Evolutionary conservation across 2,113 vertebrate species (phyloP), one percentile per base, ranked within the genome.

Genomic region (Anhinga anhinga): DNA sequence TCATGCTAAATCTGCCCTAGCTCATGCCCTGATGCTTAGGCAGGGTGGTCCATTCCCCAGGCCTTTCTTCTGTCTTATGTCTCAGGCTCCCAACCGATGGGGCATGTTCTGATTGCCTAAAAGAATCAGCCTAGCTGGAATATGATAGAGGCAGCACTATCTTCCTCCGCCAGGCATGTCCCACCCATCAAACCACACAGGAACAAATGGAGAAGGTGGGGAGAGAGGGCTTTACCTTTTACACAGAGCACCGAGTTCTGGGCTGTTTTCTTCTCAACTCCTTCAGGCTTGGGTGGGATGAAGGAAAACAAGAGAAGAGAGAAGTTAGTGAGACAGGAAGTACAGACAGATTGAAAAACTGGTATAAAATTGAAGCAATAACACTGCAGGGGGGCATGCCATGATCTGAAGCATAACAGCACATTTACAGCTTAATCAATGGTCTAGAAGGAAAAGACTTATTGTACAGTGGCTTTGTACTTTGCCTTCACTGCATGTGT

Each of bases 241-340:
- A 94, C 94, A 65, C 98, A 98, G 36, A 98, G 49, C 58, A 98
- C 47, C 58, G 77, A 96, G 87, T 96, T 98, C 93, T 97, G 78
- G 27, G 90, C 93, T 52, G 34, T 85, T 95, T 98, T 98, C 36
- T 91, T 98, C 85, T 98, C 94, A 62, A 98, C 0, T 91, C 98
- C 98, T 97, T 98, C 98, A 76, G 98, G 97, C 98, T 98, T 84
- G 78, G 11, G 40, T 83, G 42, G 71, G 63, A 65, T 52, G 25
- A 82, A 87, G 34, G 40, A 73, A 95, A 65, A 72, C 38, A 87
- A 93, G 69, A 96, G 44, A 85, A 12, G 17, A 55, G 29, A 95
- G 45, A 90, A 94, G 59, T n/a, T n/a, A n/a, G n/a, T n/a, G n/a
- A n/a, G n/a, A n/a, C n/a, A n/a, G n/a, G n/a, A n/a, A n/a, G n/a